Conservation (phyloP, 92 coral and sea anemone genomes). For the Bergia puertoricense region DNA sequence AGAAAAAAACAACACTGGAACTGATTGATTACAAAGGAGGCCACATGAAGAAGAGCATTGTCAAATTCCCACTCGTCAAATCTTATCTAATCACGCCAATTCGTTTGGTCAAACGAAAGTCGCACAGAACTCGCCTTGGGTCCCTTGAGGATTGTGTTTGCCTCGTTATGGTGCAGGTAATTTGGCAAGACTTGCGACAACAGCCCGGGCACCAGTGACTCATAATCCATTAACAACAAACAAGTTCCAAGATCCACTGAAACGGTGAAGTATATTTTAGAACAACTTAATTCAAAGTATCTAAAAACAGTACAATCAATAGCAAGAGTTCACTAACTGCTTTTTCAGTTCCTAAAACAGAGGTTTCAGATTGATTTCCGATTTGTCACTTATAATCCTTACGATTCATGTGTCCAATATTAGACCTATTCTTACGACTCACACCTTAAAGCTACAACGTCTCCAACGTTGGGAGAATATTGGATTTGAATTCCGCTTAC, state of each 20-base stretch:
- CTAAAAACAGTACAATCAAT: neutral
- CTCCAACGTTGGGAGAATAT: neutral
- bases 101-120: neutral
- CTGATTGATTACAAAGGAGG: no score
- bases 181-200: slow-evolving; percentile 63
- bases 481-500: slow-evolving; percentile 28
- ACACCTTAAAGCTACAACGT: neutral
- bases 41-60: neutral
- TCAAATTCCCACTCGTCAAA: neutral
- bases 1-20: no score
- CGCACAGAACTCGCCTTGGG: slow-evolving; percentile 62
- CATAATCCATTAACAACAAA: slow-evolving; percentile 68
- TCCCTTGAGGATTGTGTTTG: slow-evolving; percentile 69
- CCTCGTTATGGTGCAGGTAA: slow-evolving; percentile 71
- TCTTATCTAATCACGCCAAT: neutral
- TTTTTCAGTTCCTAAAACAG: neutral
- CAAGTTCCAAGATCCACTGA: slow-evolving; percentile 82
- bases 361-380: neutral
- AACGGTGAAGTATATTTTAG: neutral
- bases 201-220: slow-evolving; percentile 68
- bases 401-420: no score
- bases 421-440: no score
- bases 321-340: no score
- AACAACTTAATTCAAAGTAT: neutral
- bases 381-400: no score